These are phyloP conservation scores for Nomada fabriciana DNA, from an alignment of 2,888 invertebrate genomes.

Conservation along the genomic window DNA sequence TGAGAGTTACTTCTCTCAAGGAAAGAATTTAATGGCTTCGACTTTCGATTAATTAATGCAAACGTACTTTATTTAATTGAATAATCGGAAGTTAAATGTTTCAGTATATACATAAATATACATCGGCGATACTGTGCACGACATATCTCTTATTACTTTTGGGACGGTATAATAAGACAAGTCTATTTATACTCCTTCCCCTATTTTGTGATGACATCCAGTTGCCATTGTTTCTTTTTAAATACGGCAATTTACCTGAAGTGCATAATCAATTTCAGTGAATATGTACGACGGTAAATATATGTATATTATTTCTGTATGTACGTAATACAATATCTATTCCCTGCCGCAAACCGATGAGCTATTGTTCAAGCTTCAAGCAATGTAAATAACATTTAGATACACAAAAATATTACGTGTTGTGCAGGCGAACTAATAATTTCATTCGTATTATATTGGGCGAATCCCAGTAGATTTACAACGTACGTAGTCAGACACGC, in stretches of 20 bases:
- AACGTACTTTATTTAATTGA: neutral
- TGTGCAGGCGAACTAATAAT: neutral
- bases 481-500: constrained; percentile 26
- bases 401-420: too few species aligned
- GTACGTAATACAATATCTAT: neutral
- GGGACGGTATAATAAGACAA: constrained; percentile 23
- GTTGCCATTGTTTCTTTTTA: constrained; percentile 16
- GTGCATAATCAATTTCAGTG: too few species aligned
- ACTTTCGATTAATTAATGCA: neutral
- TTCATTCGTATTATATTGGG: neutral
- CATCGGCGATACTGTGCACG: constrained; percentile 22
- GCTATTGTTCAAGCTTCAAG: neutral
- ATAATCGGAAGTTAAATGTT: neutral
- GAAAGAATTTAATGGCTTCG: neutral
- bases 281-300: too few species aligned
- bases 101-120: constrained; percentile 20
- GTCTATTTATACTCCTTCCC: constrained; percentile 52
- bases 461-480: neutral
- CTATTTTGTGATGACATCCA: constrained; percentile 39
- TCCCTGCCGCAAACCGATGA: constrained; percentile 15
- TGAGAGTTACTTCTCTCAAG: neutral
- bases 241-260: too few species aligned
- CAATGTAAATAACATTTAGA: neutral
- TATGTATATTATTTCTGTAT: too few species aligned
- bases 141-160: constrained; percentile 60